Evolutionary conservation across 2,888 invertebrate species (phyloP).

Genomic region (Octonoba sinensis): DNA sequence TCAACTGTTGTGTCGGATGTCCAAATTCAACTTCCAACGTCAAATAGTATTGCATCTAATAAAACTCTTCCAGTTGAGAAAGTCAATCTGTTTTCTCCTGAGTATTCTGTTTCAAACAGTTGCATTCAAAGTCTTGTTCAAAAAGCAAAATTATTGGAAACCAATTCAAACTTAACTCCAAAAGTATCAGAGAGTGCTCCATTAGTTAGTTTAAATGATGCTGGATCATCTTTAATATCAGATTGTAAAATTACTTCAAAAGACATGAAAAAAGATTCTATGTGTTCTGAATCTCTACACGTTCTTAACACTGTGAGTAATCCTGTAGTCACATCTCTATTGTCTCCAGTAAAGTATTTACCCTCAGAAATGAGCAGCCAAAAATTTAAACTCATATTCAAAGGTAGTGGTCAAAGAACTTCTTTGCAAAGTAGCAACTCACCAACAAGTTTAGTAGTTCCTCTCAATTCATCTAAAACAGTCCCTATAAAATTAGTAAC

Average conservation of each 20-base stretch:
- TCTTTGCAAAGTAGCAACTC: constrained; percentile 45
- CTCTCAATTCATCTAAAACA: constrained; percentile 68
- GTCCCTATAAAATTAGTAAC: constrained; percentile 70
- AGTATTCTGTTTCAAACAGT: no score
- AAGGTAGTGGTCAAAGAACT: constrained; percentile 44
- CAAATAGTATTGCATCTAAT: constrained; percentile 3
- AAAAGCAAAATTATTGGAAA: constrained; percentile 38
- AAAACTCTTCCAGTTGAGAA: constrained; percentile 23
- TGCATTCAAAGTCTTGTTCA: constrained; percentile 6
- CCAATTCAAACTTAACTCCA: constrained; percentile 29
- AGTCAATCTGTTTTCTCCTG: not conserved
- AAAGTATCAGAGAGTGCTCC: not conserved
- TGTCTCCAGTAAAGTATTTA: constrained; percentile 55
- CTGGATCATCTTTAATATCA: constrained; percentile 20
- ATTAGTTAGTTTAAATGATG: constrained; percentile 18
- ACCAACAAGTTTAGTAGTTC: constrained; percentile 56
- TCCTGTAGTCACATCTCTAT: constrained; percentile 57
- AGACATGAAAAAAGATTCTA: constrained; percentile 43
- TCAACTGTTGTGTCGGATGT: constrained; percentile 12
- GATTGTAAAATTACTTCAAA: constrained; percentile 34
- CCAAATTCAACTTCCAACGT: constrained; percentile 9
- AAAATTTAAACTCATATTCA: constrained; percentile 62
- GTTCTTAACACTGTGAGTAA: constrained; percentile 35
- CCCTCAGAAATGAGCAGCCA: constrained; percentile 48
- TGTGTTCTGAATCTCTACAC: constrained; percentile 43